Evolutionary conservation across 1,140 invertebrate species (phyloP).

Genomic region (Lasaia peninsularis): DNA sequence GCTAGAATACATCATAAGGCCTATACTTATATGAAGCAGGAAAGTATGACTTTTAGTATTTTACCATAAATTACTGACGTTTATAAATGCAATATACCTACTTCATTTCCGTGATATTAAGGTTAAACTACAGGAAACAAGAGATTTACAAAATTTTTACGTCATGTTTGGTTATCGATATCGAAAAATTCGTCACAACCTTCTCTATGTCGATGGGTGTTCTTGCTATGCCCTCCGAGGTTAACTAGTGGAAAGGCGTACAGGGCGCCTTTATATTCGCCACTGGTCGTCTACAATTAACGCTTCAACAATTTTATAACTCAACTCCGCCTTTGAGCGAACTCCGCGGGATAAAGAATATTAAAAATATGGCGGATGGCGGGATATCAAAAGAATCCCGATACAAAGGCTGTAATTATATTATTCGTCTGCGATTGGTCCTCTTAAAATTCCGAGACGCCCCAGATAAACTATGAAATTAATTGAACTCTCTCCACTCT

Average conservation of each 20-base stretch:
- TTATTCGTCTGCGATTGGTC: constrained; percentile 31
- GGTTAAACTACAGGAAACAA: no score
- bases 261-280: constrained; percentile 67
- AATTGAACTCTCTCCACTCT: background rate
- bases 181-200: no score
- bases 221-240: constrained; percentile 29
- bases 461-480: constrained; percentile 8
- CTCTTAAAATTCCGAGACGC: constrained; percentile 11
- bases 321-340: constrained; percentile 65
- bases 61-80: no score
- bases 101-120: no score
- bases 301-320: constrained; percentile 72
- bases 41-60: no score
- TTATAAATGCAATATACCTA: no score
- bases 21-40: no score
- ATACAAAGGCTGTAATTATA: constrained; percentile 67
- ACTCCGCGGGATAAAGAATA: constrained; percentile 49
- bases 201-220: background rate
- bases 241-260: constrained; percentile 60
- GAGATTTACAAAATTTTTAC: no score
- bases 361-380: constrained; percentile 50
- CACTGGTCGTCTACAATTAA: constrained; percentile 69
- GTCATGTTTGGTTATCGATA: no score
- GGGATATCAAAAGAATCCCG: constrained; percentile 32
- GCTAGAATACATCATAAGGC: no score